Conservation (phyloP, 2,888 invertebrate genomes). For the Hemaris fuciformis region DNA sequence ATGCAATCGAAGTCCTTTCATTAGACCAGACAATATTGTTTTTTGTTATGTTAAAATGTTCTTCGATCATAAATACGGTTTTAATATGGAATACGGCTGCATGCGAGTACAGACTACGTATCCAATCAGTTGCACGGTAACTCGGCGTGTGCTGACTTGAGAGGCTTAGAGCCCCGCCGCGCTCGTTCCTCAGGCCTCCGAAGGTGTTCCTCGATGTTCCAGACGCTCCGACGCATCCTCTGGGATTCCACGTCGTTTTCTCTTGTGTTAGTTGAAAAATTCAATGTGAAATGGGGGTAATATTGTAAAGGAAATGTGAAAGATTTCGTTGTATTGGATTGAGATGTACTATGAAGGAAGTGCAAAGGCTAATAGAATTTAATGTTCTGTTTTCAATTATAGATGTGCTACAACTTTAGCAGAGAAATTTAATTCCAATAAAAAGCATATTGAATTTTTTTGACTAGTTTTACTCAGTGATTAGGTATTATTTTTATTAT, state of each 20-base stretch:
- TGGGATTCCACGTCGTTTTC: slow-evolving; percentile 54
- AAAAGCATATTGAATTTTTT: too few species aligned
- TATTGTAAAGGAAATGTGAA: slow-evolving; percentile 20
- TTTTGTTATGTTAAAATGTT: too few species aligned
- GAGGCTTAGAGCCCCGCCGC: slow-evolving; percentile 51
- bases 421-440: too few species aligned
- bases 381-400: too few species aligned
- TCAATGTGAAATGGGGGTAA: slow-evolving; percentile 47
- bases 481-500: too few species aligned
- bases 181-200: not conserved
- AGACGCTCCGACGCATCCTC: slow-evolving; percentile 57
- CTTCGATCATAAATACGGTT: too few species aligned
- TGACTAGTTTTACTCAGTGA: too few species aligned
- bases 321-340: slow-evolving; percentile 15
- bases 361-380: not conserved
- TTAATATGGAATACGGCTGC: too few species aligned
- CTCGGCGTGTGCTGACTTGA: slow-evolving; percentile 33
- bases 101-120: too few species aligned
- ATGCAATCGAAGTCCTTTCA: too few species aligned
- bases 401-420: too few species aligned
- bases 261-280: slow-evolving; percentile 57
- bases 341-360: not conserved
- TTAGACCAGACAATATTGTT: too few species aligned
- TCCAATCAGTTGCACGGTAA: slow-evolving; percentile 52
- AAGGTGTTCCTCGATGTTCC: slow-evolving; percentile 40